Percentiles rank a stretch among this genome's conserved stretches.
These are phyloP conservation scores for Diadromus collaris DNA, from an alignment of 2,888 invertebrate species.

Conservation along the genomic window DNA sequence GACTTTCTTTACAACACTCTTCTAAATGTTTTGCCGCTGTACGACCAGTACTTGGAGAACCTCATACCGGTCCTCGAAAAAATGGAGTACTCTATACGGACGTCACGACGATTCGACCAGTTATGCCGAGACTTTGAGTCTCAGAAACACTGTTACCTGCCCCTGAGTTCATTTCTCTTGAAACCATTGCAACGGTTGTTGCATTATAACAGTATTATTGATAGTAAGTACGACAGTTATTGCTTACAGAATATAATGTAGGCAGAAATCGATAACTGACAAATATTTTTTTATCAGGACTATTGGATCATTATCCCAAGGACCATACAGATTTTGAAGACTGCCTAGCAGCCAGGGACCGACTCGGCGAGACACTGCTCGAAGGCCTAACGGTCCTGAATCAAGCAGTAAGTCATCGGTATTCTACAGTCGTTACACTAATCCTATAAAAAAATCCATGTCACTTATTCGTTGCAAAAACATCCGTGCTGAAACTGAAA, in stretches of 20 bases:
- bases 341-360: conserved; percentile 83
- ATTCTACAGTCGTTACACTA: not conserved
- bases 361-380: conserved; percentile 76
- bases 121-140: conserved; percentile 90
- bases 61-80: conserved; percentile 90
- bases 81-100: conserved; percentile 89
- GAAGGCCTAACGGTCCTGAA: conserved; percentile 77
- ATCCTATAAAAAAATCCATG: not conserved
- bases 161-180: conserved; percentile 89
- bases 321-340: conserved; percentile 87
- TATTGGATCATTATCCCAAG: conserved; percentile 87
- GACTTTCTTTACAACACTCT: conserved; percentile 88
- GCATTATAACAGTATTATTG: conserved; percentile 90
- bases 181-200: conserved; percentile 92
- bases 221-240: conserved; percentile 83
- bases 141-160: conserved; percentile 93
- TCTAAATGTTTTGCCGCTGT: conserved; percentile 83
- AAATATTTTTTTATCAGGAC: conserved; percentile 79
- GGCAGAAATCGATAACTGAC: not conserved
- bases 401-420: conserved; percentile 74
- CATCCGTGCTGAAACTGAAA: no score
- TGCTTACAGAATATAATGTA: not conserved
- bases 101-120: conserved; percentile 86
- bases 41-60: conserved; percentile 87
- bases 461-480: no score